phyloP scores from a whole-genome alignment of 2,113 vertebrate genomes.

The Pleuronectes platessa region DNA sequence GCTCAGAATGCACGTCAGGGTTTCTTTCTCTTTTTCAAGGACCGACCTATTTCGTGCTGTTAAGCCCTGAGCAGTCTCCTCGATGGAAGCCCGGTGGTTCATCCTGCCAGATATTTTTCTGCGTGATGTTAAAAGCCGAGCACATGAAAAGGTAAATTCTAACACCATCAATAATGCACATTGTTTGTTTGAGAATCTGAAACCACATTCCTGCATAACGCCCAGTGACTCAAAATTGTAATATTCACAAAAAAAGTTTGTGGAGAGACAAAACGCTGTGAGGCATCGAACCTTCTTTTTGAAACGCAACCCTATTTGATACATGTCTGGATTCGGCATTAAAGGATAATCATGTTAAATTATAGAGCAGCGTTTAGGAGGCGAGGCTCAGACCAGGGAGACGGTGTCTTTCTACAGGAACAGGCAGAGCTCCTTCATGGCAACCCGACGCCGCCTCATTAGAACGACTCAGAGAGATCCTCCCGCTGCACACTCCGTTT shows the following conservation, averaged over 20 bases:
- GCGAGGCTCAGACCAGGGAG: conserved; percentile 47
- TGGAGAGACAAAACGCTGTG: conserved; percentile 16
- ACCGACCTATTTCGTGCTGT: conserved; percentile 53
- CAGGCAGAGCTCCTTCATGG: conserved; percentile 41
- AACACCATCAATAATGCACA: conserved; percentile 77
- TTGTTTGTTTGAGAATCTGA: conserved; percentile 57
- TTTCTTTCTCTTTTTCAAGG: conserved; percentile 57
- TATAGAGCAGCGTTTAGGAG: conserved; percentile 36
- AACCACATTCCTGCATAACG: conserved; percentile 47
- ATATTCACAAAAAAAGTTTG: conserved; percentile 39
- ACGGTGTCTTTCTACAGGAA: conserved; percentile 48
- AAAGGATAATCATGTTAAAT: conserved; percentile 47
- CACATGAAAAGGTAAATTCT: conserved; percentile 68
- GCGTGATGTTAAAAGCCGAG: conserved; percentile 50
- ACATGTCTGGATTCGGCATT: conserved; percentile 41
- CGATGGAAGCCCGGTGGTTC: conserved; percentile 53
- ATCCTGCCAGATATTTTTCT: conserved; percentile 44
- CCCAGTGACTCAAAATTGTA: conserved; percentile 34
- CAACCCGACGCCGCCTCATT: conserved; percentile 52
- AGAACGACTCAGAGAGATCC: conserved; percentile 39
- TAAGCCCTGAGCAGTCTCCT: conserved; percentile 60
- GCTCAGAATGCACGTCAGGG: conserved; percentile 63
- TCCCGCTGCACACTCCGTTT: conserved; percentile 26
- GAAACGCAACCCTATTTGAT: conserved; percentile 26
- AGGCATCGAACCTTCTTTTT: background rate